Evolutionary conservation across 1,140 invertebrate species (phyloP), one percentile per base, ranked within the genome.

Genomic region (Chrysomallon squamiferum): DNA sequence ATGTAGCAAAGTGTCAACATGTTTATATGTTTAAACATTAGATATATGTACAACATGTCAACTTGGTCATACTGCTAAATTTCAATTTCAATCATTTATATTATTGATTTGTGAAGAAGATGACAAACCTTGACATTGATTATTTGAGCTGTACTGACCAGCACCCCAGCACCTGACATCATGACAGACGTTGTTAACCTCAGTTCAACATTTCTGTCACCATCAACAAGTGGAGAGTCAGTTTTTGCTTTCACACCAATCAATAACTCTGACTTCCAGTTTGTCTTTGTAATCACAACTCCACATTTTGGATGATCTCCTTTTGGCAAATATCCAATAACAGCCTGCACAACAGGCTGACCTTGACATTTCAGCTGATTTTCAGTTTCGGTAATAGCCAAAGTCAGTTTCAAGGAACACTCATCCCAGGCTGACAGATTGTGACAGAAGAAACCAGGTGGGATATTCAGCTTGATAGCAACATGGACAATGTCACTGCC

Each of bases 401-500:
- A 18, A 20, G n/a, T 27, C n/a, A 54, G 22, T 27, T 25, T 54
- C 15, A 54, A 15, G 25, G n/a, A 27, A 22, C 50, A 54, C 15
- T 54, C 50, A 27, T 54, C 50, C 50, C 50, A 54, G 3, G n/a
- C 25, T 22, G 50, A 22, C 0, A 54, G n/a, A 27, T 54, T 54
- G 50, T 54, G 50, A 54, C 50, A 54, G 50, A 54, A 54, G 50
- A 54, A 54, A 54, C 50, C 50, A 3, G 50, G 50, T 27, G 50
- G 50, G 50, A 54, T 20, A 13, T 2, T 54, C 29, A 18, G 29
- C 25, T 11, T 54, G 50, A 54, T 22, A 3, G 15, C 13, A 4
- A 54, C 22, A 15, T 27, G 15, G 18, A 27, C 22, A 1, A 22
- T 30, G 22, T 30, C 50, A 54, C 50, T 30, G 29, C 50, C 50